Evolutionary conservation across 2,888 invertebrate genomes (phyloP), one percentile per base, ranked within the genome.

Genomic region (Salpingus planirostris): DNA sequence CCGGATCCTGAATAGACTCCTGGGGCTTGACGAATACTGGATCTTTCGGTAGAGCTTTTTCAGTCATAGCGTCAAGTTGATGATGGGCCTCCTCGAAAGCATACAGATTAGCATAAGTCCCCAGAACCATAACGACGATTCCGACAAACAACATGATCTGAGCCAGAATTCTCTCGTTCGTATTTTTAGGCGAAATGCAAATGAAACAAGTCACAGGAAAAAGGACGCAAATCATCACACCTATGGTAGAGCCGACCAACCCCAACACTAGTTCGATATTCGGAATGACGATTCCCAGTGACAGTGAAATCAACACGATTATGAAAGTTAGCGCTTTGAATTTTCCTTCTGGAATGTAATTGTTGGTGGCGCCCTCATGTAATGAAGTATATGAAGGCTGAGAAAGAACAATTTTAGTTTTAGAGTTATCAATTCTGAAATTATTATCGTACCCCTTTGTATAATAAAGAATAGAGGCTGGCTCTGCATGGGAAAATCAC

Each of bases 401-500:
- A 29, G 35, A 23, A 34, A 24, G 22, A 7, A 27, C 11, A 29
- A 3, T 15, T 27, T 18, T 23, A 23, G 10, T 23, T 10, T 10
- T 23, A 4, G 5, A 23, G 11, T 23, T 5, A 23, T 5, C 5
- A 23, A 10, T 23, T 18, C 6, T 18, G 6, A 7, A 7, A 22
- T 8, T 13, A 11, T 3, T 11, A 7, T 31, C 64, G 64, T 67
- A 88, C 89, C 73, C 81, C 79, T 55, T 79, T 77, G 56, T 86
- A 93, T 3, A 95, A 66, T 35, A 97, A 74, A 0, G 93, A 96
- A 67, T 92, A 87, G 13, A 97, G 69, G 57, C 93, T 92, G 7
- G 89, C 89, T 36, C 97, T 70, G 57, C 95, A 95, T 0, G 97
- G 97, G 65, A 96, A 96, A 60, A 97, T 88, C 49, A 93, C 89